phyloP scores from a whole-genome alignment of 2,113 vertebrate species.

The Haemorhous mexicanus region DNA sequence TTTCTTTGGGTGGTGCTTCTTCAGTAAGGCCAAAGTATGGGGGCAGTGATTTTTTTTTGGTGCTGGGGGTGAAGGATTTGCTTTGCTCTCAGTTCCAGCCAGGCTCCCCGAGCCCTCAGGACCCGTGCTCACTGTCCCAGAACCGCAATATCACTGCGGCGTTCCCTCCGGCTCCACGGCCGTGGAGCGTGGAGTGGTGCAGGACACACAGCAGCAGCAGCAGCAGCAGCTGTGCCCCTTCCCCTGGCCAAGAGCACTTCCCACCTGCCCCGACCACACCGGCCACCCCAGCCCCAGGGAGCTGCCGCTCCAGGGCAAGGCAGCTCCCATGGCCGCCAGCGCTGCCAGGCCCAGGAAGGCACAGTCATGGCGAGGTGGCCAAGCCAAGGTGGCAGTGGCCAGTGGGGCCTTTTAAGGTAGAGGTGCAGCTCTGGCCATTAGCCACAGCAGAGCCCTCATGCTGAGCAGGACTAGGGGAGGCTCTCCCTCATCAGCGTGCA shows the following conservation, averaged over 20 bases:
- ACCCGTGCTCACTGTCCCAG: background rate
- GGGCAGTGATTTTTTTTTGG: background rate
- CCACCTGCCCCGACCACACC: background rate
- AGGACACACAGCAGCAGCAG: background rate
- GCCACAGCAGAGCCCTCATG: background rate
- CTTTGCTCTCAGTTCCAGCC: background rate
- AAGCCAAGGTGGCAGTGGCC: background rate
- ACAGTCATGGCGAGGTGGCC: rapidly evolving
- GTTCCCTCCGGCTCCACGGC: background rate
- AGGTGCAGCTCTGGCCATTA: background rate
- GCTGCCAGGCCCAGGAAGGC: background rate
- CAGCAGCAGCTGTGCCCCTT: background rate
- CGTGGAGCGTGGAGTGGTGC: rapidly evolving
- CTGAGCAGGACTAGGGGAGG: background rate
- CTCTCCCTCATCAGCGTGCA: background rate
- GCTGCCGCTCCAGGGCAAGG: rapidly evolving
- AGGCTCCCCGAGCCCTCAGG: background rate
- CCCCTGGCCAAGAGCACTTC: background rate
- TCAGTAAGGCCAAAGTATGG: background rate
- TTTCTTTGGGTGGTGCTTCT: background rate
- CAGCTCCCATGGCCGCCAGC: rapidly evolving
- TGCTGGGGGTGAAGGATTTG: background rate
- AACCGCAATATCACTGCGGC: background rate
- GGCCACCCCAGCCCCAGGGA: background rate
- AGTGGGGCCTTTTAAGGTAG: background rate